phyloP scores from a whole-genome alignment of 2,888 invertebrate species.

The Eupithecia pulchellata region DNA sequence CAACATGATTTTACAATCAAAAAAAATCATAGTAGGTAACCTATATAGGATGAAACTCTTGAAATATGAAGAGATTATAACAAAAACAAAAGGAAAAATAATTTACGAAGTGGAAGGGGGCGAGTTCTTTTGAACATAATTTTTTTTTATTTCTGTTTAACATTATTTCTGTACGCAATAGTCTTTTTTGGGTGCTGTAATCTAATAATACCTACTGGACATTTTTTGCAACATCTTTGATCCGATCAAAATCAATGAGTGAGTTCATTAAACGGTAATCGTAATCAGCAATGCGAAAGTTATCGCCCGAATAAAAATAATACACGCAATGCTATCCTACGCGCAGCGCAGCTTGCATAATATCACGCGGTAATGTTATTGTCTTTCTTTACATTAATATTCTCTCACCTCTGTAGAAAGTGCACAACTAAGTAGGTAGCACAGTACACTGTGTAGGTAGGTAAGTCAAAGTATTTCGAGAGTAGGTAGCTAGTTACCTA shows the following conservation, averaged over 20 bases:
- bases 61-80: too few relatives aligned
- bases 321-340: conserved; percentile 27
- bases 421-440: conserved; percentile 25
- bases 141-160: too few relatives aligned
- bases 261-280: not conserved
- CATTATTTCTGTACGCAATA: too few relatives aligned
- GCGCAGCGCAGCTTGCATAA: conserved; percentile 53
- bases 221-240: not conserved
- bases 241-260: not conserved
- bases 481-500: not conserved
- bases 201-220: not conserved
- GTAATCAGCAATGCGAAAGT: conserved; percentile 18
- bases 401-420: conserved; percentile 53
- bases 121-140: too few relatives aligned
- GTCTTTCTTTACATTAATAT: conserved; percentile 47
- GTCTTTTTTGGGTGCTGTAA: too few relatives aligned
- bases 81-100: too few relatives aligned
- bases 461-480: not conserved
- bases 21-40: too few relatives aligned
- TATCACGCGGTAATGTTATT: conserved; percentile 46
- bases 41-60: too few relatives aligned
- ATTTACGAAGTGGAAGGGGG: too few relatives aligned
- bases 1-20: too few relatives aligned
- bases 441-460: not conserved
- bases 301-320: conserved; percentile 17